These are phyloP conservation scores for Distichodus sexfasciatus DNA, from an alignment of 2,797 vertebrate species.

Conservation along the genomic window DNA sequence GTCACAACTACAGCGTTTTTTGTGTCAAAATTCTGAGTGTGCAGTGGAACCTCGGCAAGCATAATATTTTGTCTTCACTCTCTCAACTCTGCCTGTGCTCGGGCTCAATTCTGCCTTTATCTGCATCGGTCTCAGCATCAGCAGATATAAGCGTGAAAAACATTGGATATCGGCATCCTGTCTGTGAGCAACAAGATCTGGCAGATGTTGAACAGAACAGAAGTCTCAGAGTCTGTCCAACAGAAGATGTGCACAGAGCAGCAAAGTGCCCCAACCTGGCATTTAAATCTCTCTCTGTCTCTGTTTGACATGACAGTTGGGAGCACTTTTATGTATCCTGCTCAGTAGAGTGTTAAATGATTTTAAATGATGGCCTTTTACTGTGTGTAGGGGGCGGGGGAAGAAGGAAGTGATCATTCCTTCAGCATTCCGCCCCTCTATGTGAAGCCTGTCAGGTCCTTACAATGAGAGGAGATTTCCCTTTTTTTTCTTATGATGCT, in stretches of 20 bases:
- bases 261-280: not conserved
- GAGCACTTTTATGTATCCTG: conserved; percentile 27
- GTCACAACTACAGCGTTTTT: too few species aligned
- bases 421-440: not conserved
- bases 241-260: conserved; percentile 20
- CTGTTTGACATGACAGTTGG: conserved; percentile 11
- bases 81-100: too few species aligned
- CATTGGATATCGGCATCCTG: too few species aligned
- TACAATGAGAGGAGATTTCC: not conserved
- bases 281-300: not conserved
- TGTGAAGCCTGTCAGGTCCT: conserved; percentile 3
- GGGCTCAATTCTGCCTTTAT: too few species aligned
- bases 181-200: conserved; percentile 35
- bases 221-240: conserved; percentile 18
- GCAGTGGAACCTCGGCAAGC: too few species aligned
- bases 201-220: conserved; percentile 32
- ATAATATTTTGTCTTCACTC: too few species aligned
- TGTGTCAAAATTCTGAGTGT: too few species aligned
- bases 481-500: not conserved
- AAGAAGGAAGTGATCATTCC: not conserved
- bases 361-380: conserved; percentile 36
- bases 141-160: too few species aligned
- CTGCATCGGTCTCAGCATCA: too few species aligned
- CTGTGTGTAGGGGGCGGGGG: not conserved
- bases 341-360: conserved; percentile 37